Evolutionary conservation across 2,888 invertebrate genomes (phyloP), one percentile per base, ranked within the genome.

Genomic region (Chrysotoxum bicinctum): DNA sequence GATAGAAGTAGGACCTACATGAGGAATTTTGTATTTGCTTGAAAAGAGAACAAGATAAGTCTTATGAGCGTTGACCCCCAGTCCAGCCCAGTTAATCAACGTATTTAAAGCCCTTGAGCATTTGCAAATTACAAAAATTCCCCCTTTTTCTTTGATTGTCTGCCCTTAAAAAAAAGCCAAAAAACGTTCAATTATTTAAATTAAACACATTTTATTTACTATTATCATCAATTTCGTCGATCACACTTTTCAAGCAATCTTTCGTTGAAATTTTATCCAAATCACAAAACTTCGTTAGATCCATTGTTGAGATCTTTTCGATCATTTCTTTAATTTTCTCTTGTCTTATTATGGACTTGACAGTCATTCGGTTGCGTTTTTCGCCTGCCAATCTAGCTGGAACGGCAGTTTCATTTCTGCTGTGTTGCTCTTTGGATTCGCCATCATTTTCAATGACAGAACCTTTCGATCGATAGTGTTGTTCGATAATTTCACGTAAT

Each of bases 261-360:
- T 93, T 88, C 87, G 93, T 91, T 89, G 93, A 89, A 87, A 92
- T 88, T 91, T 92, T 88, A 90, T 93, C 88, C 90, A 93, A 84
- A 91, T 93, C 89, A 91, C 92, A 90, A 90, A 93, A 89, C 90
- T 92, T 89, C 82, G 90, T 90, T 89, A 93, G 87, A 91, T 93
- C 91, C 92, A 93, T 89, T 74, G 90, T 87, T 87, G 91, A 89
- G 43, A 92, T 91, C 89, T 93, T 92, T 78, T 93, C 93, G 87
- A 92, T 91, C 89, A 93, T 92, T 80, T 92, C 91, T 69, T 90
- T 91, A 16, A 91, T 91, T 86, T 90, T 91, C 88, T 93, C 93
- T 80, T 90, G 89, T 87, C 90, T 90, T 69, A 91, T 91, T 69
- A 91, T 90, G 40, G 91, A 89, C 87, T 91, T 90, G 7, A 92